Evolutionary conservation across 1,140 invertebrate genomes (phyloP).

Genomic region (Pseudomyrmex pallidus): DNA sequence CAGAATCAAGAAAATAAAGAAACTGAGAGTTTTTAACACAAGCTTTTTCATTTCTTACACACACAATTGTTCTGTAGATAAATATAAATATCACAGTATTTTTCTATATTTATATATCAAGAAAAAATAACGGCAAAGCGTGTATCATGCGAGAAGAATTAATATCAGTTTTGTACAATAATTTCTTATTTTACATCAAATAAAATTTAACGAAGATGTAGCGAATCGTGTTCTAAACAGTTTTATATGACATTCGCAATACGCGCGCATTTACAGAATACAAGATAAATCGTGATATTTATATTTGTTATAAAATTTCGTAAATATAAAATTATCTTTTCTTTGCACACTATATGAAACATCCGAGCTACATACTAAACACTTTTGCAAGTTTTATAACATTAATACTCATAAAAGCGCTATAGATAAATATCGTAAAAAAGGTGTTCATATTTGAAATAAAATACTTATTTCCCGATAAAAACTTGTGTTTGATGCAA

Average conservation of each 20-base stretch:
- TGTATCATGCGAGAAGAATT: not conserved
- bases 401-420: not conserved
- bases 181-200: not conserved
- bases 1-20: constrained; percentile 68
- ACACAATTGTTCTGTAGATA: constrained; percentile 29
- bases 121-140: not conserved
- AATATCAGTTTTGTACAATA: not conserved
- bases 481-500: constrained; percentile 2
- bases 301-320: not conserved
- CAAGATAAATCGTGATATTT: constrained; percentile 47
- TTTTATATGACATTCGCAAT: not conserved
- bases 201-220: constrained; percentile 7
- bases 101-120: not conserved
- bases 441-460: not conserved
- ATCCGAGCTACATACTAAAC: not conserved
- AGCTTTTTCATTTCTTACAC: constrained; percentile 41
- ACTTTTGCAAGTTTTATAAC: not conserved
- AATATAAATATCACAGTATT: constrained; percentile 40
- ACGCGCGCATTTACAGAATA: not conserved
- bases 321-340: not conserved
- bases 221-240: not conserved
- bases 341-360: constrained; percentile 17
- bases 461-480: not conserved
- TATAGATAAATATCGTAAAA: constrained; percentile 2
- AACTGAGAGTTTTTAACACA: constrained; percentile 66